phyloP scores from a whole-genome alignment of 2,888 invertebrate genomes.

The Blomia tropicalis region DNA sequence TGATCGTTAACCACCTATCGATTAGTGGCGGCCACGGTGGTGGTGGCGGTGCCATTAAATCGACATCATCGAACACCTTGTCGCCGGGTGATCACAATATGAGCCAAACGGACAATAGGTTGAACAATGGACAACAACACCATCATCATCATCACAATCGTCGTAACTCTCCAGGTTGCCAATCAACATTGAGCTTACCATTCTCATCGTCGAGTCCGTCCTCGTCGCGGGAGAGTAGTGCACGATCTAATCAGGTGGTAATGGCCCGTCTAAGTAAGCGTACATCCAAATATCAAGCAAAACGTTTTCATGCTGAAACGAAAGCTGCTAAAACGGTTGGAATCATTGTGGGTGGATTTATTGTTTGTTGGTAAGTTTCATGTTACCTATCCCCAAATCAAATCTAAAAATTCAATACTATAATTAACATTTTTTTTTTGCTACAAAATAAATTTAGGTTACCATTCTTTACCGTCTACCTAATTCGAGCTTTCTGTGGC shows the following conservation, averaged over 20 bases:
- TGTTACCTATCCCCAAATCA: too few relatives aligned
- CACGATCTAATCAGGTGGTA: slow-evolving; percentile 5
- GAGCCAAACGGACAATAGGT: neutral
- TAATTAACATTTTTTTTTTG: neutral
- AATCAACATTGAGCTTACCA: slow-evolving; percentile 14
- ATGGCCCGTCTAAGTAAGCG: slow-evolving; percentile 59
- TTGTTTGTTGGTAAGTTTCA: slow-evolving; percentile 92
- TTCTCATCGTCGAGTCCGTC: slow-evolving; percentile 22
- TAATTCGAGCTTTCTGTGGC: slow-evolving; percentile 65
- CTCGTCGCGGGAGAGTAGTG: slow-evolving; percentile 23
- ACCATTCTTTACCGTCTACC: slow-evolving; percentile 87
- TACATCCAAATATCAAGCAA: slow-evolving; percentile 71
- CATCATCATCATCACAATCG: too few relatives aligned
- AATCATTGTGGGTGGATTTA: slow-evolving; percentile 91
- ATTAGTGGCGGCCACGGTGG: too few relatives aligned
- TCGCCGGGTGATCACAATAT: neutral
- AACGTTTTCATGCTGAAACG: slow-evolving; percentile 81
- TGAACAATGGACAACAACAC: too few relatives aligned
- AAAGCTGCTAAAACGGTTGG: slow-evolving; percentile 92
- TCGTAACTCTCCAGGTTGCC: slow-evolving; percentile 18
- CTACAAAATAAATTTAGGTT: slow-evolving; percentile 51
- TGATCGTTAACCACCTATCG: too few relatives aligned
- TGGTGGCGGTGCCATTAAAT: neutral
- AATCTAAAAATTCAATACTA: neutral
- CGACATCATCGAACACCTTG: slow-evolving; percentile 8